A percentile compares a stretch with the other conserved stretches of the same genome.
Conservation (phyloP, 2,888 invertebrate genomes). For the Agapostemon virescens region DNA sequence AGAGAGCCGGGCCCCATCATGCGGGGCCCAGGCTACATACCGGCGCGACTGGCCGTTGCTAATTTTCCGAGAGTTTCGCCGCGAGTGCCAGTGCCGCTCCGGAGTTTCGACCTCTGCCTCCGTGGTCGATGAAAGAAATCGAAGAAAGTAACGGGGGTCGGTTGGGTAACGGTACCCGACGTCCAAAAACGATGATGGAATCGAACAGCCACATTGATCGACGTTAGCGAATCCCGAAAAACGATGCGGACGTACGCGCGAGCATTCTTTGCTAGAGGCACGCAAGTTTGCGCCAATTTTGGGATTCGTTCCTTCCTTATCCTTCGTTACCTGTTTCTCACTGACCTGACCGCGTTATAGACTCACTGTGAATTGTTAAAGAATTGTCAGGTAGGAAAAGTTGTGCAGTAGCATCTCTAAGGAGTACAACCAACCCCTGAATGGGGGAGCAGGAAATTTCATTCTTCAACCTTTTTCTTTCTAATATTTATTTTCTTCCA, state of each 20-base stretch:
- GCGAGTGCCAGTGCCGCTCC: conserved; percentile 24
- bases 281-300: not conserved
- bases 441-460: too few species aligned
- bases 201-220: not conserved
- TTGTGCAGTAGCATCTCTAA: too few species aligned
- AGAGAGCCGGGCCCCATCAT: conserved; percentile 51
- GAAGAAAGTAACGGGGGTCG: not conserved
- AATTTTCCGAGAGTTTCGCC: conserved; percentile 61
- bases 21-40: conserved; percentile 1
- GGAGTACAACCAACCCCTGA: too few species aligned
- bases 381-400: too few species aligned
- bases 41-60: conserved; percentile 39
- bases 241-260: not conserved
- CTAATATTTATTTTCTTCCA: too few species aligned
- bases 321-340: too few species aligned
- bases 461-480: too few species aligned
- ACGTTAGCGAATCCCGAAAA: not conserved
- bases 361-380: too few species aligned
- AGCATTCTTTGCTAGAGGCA: not conserved
- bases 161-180: conserved; percentile 4
- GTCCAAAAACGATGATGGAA: not conserved
- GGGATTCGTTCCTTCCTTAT: not conserved
- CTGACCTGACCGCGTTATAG: too few species aligned
- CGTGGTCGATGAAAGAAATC: conserved; percentile 2
- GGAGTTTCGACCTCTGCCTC: conserved; percentile 21